A percentile compares a stretch with the other conserved stretches of the same genome.
Conservation (phyloP, 2,888 invertebrate species). For the Quadriops clusia region DNA sequence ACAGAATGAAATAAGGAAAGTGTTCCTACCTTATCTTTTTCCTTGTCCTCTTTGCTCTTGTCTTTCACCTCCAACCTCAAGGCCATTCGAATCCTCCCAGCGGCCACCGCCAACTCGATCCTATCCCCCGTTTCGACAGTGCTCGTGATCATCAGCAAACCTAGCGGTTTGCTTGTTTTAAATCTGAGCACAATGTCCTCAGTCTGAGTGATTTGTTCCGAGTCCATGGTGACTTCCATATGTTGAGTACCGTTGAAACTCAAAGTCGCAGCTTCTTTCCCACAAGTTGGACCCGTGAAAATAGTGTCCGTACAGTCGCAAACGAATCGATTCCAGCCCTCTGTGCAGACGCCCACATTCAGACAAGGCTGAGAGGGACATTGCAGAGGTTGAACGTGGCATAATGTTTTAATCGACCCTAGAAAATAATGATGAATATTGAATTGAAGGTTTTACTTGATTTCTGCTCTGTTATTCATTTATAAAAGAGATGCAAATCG, state of each 20-base stretch:
- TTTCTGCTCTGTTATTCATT: no score
- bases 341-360: slow-evolving; percentile 76
- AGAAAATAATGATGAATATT: no score
- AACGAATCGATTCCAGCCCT: slow-evolving; percentile 85
- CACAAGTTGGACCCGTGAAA: slow-evolving; percentile 85
- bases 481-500: no score
- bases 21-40: slow-evolving; percentile 33
- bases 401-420: slow-evolving; percentile 83
- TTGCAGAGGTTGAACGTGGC: slow-evolving; percentile 69
- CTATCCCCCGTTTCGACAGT: slow-evolving; percentile 69
- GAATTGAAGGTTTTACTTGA: no score
- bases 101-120: slow-evolving; percentile 74
- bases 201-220: slow-evolving; percentile 51
- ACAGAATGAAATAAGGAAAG: slow-evolving; percentile 5
- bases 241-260: slow-evolving; percentile 84
- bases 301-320: slow-evolving; percentile 87
- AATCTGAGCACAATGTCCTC: slow-evolving; percentile 83
- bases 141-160: slow-evolving; percentile 68
- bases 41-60: slow-evolving; percentile 44
- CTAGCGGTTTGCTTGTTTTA: slow-evolving; percentile 66
- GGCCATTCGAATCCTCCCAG: slow-evolving; percentile 70
- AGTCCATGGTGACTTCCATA: slow-evolving; percentile 38
- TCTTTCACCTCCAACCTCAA: slow-evolving; percentile 63
- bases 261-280: slow-evolving; percentile 76
- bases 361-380: slow-evolving; percentile 80